Evolutionary conservation across 2,797 vertebrate species (phyloP), one percentile per base, ranked within the genome.

Genomic region (Acestrorhynchus altus): DNA sequence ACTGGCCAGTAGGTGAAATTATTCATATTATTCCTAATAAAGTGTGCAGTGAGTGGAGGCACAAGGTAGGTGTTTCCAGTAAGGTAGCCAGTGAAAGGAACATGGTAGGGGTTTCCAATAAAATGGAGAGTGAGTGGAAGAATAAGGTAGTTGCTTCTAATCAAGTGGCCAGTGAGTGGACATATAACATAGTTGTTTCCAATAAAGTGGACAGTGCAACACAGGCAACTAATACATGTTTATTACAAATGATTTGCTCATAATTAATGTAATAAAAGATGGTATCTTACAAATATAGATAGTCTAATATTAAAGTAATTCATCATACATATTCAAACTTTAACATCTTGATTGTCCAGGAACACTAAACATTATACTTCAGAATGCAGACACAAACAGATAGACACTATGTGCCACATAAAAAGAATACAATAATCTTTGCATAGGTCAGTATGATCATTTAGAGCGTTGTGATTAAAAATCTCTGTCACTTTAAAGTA

Each of bases 361-460:
- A 72, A n/a, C 22, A 22, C 39, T 44, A 57, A 57, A 22, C 39
- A 42, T 39, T 66, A 47, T 1, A 65, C 13, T 15, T 65, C 26
- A 26, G 24, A 47, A 10, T 66, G 42, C 18, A 66, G 42, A 42
- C 24, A 64, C 10, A 12, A 61, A 69, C 18, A 60, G 57, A 79
- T 63, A 79, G 57, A 79, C 70, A 79, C 39, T 44, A 63, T 44
- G 60, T 63, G 46, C 18, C 63, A 74, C 47, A 63, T 57, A 40
- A 83, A 51, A 54, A 15, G 44, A 66, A 57, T 63, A 69, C 47
- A 64, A 66, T 52, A 72, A 66, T 71, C 16, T 13, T 81, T 79
- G 76, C 81, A 82, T 82, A 82, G 80, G 70, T 73, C 60, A 52
- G 64, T 68, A 47, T 72, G 35, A 54, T 61, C 65, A 56, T 44